These are phyloP conservation scores for Rhinolophus sinicus DNA, from an alignment of 2,113 vertebrate genomes.

Conservation along the genomic window DNA sequence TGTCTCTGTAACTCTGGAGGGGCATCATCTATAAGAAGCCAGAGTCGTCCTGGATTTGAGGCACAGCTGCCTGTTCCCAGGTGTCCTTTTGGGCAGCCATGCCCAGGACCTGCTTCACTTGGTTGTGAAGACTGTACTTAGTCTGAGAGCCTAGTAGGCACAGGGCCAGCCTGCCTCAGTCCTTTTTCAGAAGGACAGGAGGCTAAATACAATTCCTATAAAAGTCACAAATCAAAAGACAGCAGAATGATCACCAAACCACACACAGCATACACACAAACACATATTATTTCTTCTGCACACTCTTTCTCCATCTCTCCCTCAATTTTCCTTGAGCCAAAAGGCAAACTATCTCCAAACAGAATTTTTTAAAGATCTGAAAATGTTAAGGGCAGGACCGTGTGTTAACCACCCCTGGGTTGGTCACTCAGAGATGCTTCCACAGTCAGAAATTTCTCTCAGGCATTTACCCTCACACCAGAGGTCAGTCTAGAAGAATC, in stretches of 20 bases:
- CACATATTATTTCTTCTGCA: background rate
- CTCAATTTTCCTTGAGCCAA: background rate
- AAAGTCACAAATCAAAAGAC: background rate
- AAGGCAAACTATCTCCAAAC: background rate
- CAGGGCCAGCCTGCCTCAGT: background rate
- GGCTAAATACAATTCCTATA: background rate
- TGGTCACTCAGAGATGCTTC: background rate
- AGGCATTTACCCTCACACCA: background rate
- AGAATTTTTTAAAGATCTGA: background rate
- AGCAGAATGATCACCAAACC: background rate
- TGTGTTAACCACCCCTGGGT: background rate
- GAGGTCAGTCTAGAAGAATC: background rate
- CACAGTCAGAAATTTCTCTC: background rate
- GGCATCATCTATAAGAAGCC: background rate
- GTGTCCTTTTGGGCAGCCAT: background rate
- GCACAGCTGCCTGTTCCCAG: background rate
- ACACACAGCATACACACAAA: background rate
- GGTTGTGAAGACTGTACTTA: rapidly evolving
- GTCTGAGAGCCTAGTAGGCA: background rate
- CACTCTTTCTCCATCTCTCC: background rate
- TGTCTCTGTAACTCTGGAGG: background rate
- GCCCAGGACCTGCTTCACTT: background rate
- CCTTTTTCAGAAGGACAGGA: background rate
- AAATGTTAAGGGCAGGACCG: background rate
- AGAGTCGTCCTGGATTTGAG: background rate